phyloP scores from a whole-genome alignment of 2,888 invertebrate genomes.

The Noctua comes region DNA sequence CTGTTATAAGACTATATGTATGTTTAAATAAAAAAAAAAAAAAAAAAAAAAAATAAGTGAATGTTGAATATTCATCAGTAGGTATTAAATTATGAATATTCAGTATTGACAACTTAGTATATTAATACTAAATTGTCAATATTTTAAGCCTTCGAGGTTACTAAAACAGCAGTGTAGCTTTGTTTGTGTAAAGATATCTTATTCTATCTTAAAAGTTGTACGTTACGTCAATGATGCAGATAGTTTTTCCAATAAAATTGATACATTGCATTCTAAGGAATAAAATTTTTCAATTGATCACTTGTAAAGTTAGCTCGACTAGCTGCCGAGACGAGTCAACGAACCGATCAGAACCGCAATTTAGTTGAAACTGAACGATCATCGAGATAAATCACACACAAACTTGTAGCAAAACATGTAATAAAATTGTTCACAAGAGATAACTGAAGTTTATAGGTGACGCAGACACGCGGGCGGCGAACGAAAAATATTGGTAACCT shows the following conservation, averaged over 20 bases:
- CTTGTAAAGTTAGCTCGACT: slow-evolving; percentile 1
- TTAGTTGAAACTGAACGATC: slow-evolving; percentile 37
- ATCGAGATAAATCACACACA: slow-evolving; percentile 53
- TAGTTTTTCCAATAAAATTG: not conserved
- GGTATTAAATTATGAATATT: no score
- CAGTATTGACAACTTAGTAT: no score
- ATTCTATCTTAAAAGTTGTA: not conserved
- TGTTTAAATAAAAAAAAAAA: no score
- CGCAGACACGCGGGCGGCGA: slow-evolving; percentile 19
- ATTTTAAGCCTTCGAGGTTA: not conserved
- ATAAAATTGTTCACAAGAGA: slow-evolving; percentile 55
- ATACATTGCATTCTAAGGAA: not conserved
- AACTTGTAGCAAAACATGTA: slow-evolving; percentile 55
- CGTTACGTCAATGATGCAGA: not conserved
- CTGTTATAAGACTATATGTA: no score
- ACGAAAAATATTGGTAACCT: slow-evolving; percentile 22
- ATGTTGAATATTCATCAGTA: not conserved
- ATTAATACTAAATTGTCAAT: not conserved
- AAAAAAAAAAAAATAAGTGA: no score
- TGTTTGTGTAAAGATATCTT: not conserved
- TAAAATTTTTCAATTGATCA: slow-evolving; percentile 21
- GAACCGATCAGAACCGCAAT: slow-evolving; percentile 50
- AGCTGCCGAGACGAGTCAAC: slow-evolving; percentile 35
- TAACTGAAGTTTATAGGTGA: slow-evolving; percentile 47
- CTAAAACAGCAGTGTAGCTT: not conserved